These are phyloP conservation scores for Albula goreensis DNA, from an alignment of 2,113 vertebrate genomes.

Conservation along the genomic window DNA sequence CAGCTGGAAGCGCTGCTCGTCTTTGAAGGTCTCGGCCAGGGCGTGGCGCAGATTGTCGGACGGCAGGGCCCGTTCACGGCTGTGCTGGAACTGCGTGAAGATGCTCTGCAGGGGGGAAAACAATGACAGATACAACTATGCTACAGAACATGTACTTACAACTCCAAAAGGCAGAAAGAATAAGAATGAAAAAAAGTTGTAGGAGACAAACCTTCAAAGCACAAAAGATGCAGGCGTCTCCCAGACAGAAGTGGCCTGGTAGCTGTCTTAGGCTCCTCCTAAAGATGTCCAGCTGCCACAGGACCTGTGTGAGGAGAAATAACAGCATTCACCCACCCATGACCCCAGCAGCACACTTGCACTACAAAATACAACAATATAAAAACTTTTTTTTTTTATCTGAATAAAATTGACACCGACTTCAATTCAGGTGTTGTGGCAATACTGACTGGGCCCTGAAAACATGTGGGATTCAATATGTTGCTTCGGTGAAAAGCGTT, in stretches of 20 bases:
- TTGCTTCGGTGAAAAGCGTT: background rate
- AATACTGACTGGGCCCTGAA: too few relatives aligned
- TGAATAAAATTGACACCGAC: background rate
- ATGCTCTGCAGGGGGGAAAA: constrained; percentile 73
- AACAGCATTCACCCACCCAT: background rate
- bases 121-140: background rate
- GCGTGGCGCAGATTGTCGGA: constrained; percentile 92
- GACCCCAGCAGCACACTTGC: background rate
- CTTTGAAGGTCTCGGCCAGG: constrained; percentile 93
- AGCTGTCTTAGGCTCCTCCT: constrained; percentile 91
- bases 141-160: background rate
- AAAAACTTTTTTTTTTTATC: background rate
- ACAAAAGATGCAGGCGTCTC: constrained; percentile 96
- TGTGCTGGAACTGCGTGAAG: constrained; percentile 95
- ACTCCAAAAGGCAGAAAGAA: background rate
- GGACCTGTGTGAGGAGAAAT: constrained; percentile 71
- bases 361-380: background rate
- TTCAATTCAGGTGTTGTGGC: background rate
- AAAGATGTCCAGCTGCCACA: constrained; percentile 98
- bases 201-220: constrained; percentile 86
- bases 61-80: constrained; percentile 88
- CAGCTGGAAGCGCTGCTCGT: constrained; percentile 96
- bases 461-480: too few relatives aligned
- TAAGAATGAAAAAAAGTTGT: background rate
- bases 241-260: constrained; percentile 91